Conservation (phyloP, 2,888 invertebrate species). For the Stictocephala bisonia region DNA sequence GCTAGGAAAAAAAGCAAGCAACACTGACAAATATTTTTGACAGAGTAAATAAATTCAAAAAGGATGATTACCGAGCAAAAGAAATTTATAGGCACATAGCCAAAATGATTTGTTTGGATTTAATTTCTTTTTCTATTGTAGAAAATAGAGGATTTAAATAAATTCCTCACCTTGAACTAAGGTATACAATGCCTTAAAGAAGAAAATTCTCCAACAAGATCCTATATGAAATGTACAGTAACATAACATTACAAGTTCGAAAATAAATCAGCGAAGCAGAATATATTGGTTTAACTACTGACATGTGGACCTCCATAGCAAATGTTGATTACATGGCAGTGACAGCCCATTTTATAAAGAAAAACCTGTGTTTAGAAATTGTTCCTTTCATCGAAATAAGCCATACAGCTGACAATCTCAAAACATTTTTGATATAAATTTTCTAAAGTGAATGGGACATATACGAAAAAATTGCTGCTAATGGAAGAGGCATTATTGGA, state of each 20-base stretch:
- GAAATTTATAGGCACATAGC: background rate
- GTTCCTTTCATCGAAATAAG: slow-evolving; percentile 14
- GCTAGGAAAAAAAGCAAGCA: background rate
- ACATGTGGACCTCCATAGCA: slow-evolving; percentile 20
- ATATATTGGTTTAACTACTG: too few species aligned
- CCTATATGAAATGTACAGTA: background rate
- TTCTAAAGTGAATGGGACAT: too few species aligned
- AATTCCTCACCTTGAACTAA: slow-evolving; percentile 3
- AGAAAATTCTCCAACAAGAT: slow-evolving; percentile 7
- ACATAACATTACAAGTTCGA: too few species aligned
- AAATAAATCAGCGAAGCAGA: too few species aligned
- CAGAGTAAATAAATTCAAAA: background rate
- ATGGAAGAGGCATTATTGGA: background rate
- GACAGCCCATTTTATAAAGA: slow-evolving; percentile 7
- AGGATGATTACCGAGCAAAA: background rate
- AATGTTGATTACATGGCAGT: slow-evolving; percentile 20
- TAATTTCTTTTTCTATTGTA: background rate
- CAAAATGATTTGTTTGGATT: slow-evolving; percentile 15
- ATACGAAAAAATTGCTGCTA: background rate
- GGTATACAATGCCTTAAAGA: slow-evolving; percentile 3
- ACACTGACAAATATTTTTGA: background rate
- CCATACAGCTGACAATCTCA: background rate
- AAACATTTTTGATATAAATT: too few species aligned
- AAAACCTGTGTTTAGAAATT: slow-evolving; percentile 12
- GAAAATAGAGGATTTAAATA: background rate